These are phyloP conservation scores for Mellilla xanthometata DNA, from an alignment of 2,888 invertebrate species.

Conservation along the genomic window DNA sequence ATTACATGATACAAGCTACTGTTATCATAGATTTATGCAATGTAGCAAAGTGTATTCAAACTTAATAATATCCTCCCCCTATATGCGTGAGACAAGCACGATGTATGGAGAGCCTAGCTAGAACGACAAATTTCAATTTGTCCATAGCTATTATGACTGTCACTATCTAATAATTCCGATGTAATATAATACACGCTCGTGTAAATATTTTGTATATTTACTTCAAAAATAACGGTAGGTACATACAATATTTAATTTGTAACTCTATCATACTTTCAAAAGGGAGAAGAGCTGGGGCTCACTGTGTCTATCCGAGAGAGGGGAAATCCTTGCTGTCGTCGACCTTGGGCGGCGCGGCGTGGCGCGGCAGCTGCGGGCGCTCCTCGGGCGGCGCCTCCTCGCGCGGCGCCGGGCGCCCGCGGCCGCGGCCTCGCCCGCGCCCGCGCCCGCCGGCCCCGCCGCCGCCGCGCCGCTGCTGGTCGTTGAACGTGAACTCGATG, in stretches of 20 bases:
- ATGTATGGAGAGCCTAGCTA: conserved; percentile 41
- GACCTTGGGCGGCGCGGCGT: conserved; percentile 89
- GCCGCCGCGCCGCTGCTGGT: conserved; percentile 88
- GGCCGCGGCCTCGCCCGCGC: conserved; percentile 75
- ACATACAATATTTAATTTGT: conserved; percentile 81
- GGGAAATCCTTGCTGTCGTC: conserved; percentile 98
- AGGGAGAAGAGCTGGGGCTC: conserved; percentile 71
- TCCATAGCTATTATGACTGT: conserved; percentile 43
- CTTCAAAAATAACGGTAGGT: conserved; percentile 83
- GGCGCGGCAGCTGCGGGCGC: conserved; percentile 57
- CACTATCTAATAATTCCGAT: conserved; percentile 38
- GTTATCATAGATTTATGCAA: conserved; percentile 67
- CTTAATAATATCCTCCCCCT: conserved; percentile 72
- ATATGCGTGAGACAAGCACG: conserved; percentile 46
- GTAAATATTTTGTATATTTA: conserved; percentile 83
- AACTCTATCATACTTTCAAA: conserved; percentile 73
- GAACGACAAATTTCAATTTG: conserved; percentile 33
- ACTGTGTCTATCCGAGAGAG: conserved; percentile 89
- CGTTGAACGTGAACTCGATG: conserved; percentile 94
- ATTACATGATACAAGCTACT: conserved; percentile 78
- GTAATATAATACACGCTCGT: conserved; percentile 78
- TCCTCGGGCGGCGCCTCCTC: conserved; percentile 62
- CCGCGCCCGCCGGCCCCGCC: conserved; percentile 85
- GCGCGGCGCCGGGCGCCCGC: conserved; percentile 55
- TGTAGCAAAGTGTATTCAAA: conserved; percentile 69